Conservation (phyloP, 2,113 vertebrate genomes). For the Pantherophis guttatus region DNA sequence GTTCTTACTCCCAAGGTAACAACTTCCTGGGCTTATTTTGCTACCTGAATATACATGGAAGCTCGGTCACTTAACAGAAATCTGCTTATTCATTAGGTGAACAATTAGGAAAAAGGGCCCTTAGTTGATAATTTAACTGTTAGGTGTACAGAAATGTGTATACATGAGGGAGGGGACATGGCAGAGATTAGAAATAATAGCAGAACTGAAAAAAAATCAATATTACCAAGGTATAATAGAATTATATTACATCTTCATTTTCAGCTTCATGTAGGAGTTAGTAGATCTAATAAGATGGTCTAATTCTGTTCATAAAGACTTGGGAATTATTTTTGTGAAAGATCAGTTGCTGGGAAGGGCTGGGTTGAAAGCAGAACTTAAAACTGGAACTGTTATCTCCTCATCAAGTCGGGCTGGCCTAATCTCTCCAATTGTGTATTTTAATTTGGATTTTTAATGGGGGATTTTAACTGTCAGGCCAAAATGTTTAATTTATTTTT, state of each 20-base stretch:
- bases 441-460: no score
- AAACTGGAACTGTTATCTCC: not conserved
- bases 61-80: not conserved
- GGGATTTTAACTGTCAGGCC: no score
- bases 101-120: not conserved
- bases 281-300: not conserved
- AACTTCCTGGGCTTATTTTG: not conserved
- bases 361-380: not conserved
- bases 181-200: not conserved
- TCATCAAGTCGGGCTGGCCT: no score
- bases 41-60: not conserved
- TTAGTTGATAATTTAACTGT: not conserved
- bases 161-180: not conserved
- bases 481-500: no score
- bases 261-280: not conserved
- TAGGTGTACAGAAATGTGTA: not conserved
- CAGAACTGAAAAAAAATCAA: not conserved
- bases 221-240: not conserved
- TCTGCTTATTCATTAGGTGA: not conserved
- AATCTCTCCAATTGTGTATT: no score
- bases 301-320: not conserved
- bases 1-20: constrained; percentile 91
- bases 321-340: not conserved
- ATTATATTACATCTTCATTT: not conserved
- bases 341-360: not conserved